A percentile compares a stretch with the other conserved stretches of the same genome.
phyloP scores from a whole-genome alignment of 2,888 invertebrate species.

The Amblyjoppa fuscipennis region DNA sequence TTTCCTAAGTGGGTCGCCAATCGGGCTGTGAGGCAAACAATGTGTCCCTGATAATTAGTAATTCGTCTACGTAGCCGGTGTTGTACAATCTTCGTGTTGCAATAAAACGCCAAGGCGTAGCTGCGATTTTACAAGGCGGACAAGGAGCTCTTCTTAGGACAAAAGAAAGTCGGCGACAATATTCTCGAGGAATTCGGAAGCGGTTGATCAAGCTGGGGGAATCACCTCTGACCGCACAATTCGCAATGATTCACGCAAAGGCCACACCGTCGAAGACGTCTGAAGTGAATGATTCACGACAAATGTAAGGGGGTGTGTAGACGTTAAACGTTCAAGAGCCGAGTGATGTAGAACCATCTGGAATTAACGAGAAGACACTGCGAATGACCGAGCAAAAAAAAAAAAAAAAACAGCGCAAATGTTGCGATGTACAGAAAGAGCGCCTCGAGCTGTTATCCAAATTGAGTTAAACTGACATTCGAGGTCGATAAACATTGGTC shows the following conservation, averaged over 20 bases:
- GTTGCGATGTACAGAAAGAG: not conserved
- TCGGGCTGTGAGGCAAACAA: not conserved
- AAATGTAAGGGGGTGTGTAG: not conserved
- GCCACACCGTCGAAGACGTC: not conserved
- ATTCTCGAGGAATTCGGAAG: conserved; percentile 7
- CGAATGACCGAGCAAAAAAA: conserved; percentile 9
- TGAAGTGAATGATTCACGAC: conserved; percentile 2
- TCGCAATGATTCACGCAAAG: conserved; percentile 43
- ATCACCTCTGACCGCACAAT: not conserved
- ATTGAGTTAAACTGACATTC: not conserved
- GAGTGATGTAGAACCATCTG: conserved; percentile 20
- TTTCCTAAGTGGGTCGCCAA: not conserved
- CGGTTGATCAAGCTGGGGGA: not conserved
- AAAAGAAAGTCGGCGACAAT: not conserved
- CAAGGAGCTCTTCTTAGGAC: not conserved
- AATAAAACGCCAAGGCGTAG: conserved; percentile 6
- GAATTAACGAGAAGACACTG: conserved; percentile 21
- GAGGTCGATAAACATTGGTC: not conserved
- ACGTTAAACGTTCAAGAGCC: conserved; percentile 8
- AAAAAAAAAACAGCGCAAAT: not conserved
- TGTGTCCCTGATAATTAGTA: conserved; percentile 29
- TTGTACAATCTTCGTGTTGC: not conserved
- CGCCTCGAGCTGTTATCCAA: conserved; percentile 3
- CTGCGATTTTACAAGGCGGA: not conserved
- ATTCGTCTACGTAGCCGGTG: conserved; percentile 14